A percentile compares a stretch with the other conserved stretches of the same genome.
phyloP scores from a whole-genome alignment of 2,113 vertebrate genomes.

The Illadopsis cleaveri region DNA sequence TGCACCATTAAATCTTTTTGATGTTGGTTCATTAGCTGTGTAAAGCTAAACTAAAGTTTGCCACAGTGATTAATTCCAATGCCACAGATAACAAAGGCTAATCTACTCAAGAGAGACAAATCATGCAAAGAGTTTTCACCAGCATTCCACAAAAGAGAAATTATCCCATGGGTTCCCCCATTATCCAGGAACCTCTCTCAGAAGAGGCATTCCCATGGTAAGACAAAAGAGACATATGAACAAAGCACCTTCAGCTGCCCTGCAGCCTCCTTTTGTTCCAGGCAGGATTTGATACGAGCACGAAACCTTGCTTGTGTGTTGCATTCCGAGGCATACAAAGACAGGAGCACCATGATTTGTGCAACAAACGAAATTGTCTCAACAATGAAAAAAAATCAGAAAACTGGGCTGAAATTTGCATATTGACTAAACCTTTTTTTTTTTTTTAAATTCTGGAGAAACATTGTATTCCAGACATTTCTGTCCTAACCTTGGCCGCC shows the following conservation, averaged over 20 bases:
- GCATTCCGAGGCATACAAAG: neutral
- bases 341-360: neutral
- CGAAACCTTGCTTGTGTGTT: neutral
- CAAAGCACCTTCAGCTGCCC: neutral
- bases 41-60: conserved; percentile 21
- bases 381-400: neutral
- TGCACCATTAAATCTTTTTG: neutral
- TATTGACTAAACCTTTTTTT: neutral
- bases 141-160: conserved; percentile 2
- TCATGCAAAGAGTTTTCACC: neutral
- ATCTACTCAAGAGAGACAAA: conserved; percentile 3
- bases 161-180: neutral
- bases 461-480: neutral
- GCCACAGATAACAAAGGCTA: conserved; percentile 23
- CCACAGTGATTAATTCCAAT: conserved; percentile 44
- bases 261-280: neutral
- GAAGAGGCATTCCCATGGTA: neutral
- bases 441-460: neutral
- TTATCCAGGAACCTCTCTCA: neutral
- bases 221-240: neutral
- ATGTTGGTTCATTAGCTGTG: conserved; percentile 32
- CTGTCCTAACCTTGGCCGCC: neutral
- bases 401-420: neutral
- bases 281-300: neutral
- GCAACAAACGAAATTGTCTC: neutral